phyloP scores from a whole-genome alignment of 2,113 vertebrate genomes.

The pig (Sus scrofa) region DNA sequence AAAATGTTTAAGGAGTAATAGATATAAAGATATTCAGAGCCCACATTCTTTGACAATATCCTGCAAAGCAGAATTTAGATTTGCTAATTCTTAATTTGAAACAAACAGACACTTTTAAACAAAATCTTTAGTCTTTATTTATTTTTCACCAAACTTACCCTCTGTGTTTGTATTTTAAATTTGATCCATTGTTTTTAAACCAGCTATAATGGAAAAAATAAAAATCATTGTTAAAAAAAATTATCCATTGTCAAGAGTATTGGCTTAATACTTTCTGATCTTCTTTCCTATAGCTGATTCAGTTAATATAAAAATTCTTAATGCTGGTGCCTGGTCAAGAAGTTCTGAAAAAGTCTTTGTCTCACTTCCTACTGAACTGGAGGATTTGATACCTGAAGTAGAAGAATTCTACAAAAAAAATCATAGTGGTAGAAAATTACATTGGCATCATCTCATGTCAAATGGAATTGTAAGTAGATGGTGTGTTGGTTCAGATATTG shows the following conservation, averaged over 20 bases:
- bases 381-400: conserved; percentile 99
- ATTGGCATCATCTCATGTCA: conserved; percentile 99
- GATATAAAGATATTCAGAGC: not conserved
- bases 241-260: conserved; percentile 4
- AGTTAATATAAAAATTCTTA: conserved; percentile 99
- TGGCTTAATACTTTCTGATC: conserved; percentile 53
- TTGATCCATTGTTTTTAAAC: not conserved
- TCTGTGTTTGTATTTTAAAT: not conserved
- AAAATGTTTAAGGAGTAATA: conserved; percentile 8
- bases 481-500: not conserved
- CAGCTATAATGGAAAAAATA: too few relatives aligned
- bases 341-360: conserved; percentile 99
- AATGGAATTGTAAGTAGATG: conserved; percentile 97
- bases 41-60: conserved; percentile 11
- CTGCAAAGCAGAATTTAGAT: conserved; percentile 56
- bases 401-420: conserved; percentile 99
- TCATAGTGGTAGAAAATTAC: conserved; percentile 98
- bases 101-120: not conserved
- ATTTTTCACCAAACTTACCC: conserved; percentile 8
- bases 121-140: conserved; percentile 40
- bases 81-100: conserved; percentile 39
- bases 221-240: too few relatives aligned
- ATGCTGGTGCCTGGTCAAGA: conserved; percentile 98
- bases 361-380: conserved; percentile 97
- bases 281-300: conserved; percentile 93